phyloP scores from a whole-genome alignment of 1,140 invertebrate species.

The Calephelis virginiensis region DNA sequence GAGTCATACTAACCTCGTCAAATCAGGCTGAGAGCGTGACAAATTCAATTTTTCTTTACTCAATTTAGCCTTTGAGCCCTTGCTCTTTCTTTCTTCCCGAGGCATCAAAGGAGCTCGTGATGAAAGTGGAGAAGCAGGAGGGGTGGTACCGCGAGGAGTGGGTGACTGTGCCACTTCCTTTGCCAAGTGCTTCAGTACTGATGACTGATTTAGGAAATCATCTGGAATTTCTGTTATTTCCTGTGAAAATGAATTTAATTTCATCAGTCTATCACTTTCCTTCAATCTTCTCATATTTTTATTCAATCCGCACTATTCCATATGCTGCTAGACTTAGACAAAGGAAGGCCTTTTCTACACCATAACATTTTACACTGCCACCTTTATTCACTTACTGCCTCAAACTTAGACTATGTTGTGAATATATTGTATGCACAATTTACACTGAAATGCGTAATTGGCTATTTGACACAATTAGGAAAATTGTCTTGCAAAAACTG shows the following conservation, averaged over 20 bases:
- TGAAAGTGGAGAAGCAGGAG: constrained; percentile 53
- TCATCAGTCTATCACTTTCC: too few relatives aligned
- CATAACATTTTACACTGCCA: too few relatives aligned
- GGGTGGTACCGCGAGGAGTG: constrained; percentile 65
- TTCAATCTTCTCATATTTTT: neutral
- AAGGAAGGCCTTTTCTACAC: too few relatives aligned
- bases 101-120: constrained; percentile 36
- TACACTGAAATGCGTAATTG: too few relatives aligned
- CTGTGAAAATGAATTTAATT: constrained; percentile 50
- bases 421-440: too few relatives aligned
- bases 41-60: constrained; percentile 82
- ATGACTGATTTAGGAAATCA: constrained; percentile 90
- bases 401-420: too few relatives aligned
- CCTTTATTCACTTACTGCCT: too few relatives aligned
- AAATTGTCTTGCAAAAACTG: too few relatives aligned
- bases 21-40: constrained; percentile 84
- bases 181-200: constrained; percentile 91
- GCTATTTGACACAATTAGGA: too few relatives aligned
- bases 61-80: constrained; percentile 63
- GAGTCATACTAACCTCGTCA: constrained; percentile 60
- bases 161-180: constrained; percentile 85
- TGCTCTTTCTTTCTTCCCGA: constrained; percentile 56
- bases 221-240: constrained; percentile 92
- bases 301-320: too few relatives aligned
- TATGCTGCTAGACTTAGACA: too few relatives aligned